Evolutionary conservation across 2,888 invertebrate genomes (phyloP).

Genomic region (Laothoe populi): DNA sequence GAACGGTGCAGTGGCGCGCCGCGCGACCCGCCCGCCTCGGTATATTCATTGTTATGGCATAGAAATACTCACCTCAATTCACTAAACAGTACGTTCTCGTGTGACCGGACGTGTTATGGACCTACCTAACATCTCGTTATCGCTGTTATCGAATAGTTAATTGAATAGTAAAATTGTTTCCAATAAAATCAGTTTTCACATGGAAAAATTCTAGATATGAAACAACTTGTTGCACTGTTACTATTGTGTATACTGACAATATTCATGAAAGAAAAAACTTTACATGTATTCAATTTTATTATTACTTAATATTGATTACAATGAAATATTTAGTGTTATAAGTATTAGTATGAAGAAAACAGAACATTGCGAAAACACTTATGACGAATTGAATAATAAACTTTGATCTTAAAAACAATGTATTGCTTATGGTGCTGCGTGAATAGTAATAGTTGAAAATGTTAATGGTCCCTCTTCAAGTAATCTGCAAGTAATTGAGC

Average conservation of each 20-base stretch:
- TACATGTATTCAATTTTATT: neutral
- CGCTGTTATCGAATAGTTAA: constrained; percentile 39
- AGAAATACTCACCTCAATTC: constrained; percentile 61
- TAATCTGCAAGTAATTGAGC: constrained; percentile 83
- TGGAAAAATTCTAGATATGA: neutral
- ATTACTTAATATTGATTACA: neutral
- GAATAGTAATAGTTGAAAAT: neutral
- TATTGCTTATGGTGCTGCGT: constrained; percentile 14
- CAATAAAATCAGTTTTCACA: neutral
- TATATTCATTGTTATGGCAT: constrained; percentile 68
- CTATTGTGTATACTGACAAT: neutral
- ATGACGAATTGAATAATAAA: constrained; percentile 15
- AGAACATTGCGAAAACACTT: neutral
- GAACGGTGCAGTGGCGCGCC: constrained; percentile 57
- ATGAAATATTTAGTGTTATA: neutral
- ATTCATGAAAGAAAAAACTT: neutral
- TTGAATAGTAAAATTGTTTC: constrained; percentile 24
- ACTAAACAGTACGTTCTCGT: constrained; percentile 62
- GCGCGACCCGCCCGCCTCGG: constrained; percentile 60
- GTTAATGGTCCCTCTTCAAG: constrained; percentile 44
- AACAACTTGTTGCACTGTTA: constrained; percentile 11
- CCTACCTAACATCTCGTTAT: constrained; percentile 50
- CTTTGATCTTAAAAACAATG: neutral
- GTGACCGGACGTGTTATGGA: constrained; percentile 59
- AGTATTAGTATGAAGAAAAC: no score